Evolutionary conservation across 2,888 invertebrate genomes (phyloP).

Genomic region (Caenorhabditis virilis): DNA sequence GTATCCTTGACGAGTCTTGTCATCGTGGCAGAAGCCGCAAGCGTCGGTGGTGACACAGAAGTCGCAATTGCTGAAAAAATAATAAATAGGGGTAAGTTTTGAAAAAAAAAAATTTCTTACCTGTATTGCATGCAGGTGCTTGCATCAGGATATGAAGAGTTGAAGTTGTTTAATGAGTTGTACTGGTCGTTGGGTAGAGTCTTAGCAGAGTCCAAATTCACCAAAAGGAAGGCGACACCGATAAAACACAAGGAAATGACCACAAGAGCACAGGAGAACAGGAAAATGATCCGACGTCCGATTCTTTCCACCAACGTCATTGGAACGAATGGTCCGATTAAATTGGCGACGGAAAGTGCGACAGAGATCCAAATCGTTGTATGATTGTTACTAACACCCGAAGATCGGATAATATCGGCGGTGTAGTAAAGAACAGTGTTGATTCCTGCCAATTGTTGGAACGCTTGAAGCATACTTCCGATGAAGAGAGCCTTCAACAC

Average conservation of each 20-base stretch:
- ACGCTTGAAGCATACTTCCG: conserved; percentile 72
- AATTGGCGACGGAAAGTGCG: conserved; percentile 45
- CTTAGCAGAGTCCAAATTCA: conserved; percentile 21
- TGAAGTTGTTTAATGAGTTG: conserved; percentile 7
- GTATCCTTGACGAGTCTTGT: conserved; percentile 23
- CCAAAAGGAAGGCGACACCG: conserved; percentile 55
- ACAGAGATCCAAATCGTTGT: conserved; percentile 59
- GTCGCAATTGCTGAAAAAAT: conserved; percentile 70
- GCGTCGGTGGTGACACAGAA: conserved; percentile 69
- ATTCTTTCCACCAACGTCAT: conserved; percentile 57
- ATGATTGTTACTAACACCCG: conserved; percentile 58
- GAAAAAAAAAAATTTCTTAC: too few relatives aligned
- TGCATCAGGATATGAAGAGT: conserved; percentile 10
- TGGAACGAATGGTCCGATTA: conserved; percentile 65
- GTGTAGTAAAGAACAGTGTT: conserved; percentile 72
- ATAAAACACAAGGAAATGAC: conserved; percentile 54
- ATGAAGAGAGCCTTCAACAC: conserved; percentile 70
- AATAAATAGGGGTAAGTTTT: too few relatives aligned
- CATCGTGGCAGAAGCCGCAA: conserved; percentile 70
- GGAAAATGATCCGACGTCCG: conserved; percentile 58
- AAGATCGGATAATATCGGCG: conserved; percentile 57
- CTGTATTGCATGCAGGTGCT: conserved; percentile 22
- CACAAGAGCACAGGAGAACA: conserved; percentile 56
- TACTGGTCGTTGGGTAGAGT: conserved; percentile 14
- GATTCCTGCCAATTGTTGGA: conserved; percentile 73